Conservation (phyloP, 2,113 vertebrate species). For the Oenanthe melanoleuca region DNA sequence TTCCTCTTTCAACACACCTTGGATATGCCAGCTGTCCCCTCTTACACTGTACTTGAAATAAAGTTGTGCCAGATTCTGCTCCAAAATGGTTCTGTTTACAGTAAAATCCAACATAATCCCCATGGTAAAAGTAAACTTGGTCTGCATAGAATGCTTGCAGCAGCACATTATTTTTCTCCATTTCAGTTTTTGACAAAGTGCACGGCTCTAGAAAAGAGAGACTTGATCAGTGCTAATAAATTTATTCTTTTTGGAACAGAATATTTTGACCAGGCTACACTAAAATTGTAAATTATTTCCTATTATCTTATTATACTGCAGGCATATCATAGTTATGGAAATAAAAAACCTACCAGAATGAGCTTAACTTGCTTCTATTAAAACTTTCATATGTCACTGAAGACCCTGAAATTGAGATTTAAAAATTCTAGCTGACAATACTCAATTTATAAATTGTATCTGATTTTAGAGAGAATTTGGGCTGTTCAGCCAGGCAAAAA, state of each 20-base stretch:
- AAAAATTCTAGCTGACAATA: background rate
- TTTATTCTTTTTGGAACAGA: background rate
- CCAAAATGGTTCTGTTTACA: slow-evolving; percentile 57
- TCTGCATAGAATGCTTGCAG: slow-evolving; percentile 70
- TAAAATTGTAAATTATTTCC: background rate
- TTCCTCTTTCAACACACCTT: slow-evolving; percentile 46
- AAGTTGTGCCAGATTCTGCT: slow-evolving; percentile 9
- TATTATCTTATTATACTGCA: background rate
- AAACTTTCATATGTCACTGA: background rate
- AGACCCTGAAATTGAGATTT: background rate
- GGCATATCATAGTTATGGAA: background rate
- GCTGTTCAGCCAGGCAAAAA: background rate
- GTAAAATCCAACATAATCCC: slow-evolving; percentile 75
- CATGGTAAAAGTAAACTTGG: slow-evolving; percentile 71
- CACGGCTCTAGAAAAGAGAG: slow-evolving; percentile 72
- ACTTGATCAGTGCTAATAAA: background rate
- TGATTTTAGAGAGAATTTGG: background rate
- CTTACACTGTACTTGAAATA: slow-evolving; percentile 73
- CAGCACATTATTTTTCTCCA: slow-evolving; percentile 75
- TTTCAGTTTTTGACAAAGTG: slow-evolving; percentile 68
- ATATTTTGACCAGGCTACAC: background rate
- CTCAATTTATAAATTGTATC: background rate
- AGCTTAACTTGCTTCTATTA: background rate
- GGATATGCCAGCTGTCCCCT: slow-evolving; percentile 69
- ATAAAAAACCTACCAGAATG: background rate